Base-by-base conservation (phyloP, 1,140 invertebrate species). In the Zophobas atratus region DNA sequence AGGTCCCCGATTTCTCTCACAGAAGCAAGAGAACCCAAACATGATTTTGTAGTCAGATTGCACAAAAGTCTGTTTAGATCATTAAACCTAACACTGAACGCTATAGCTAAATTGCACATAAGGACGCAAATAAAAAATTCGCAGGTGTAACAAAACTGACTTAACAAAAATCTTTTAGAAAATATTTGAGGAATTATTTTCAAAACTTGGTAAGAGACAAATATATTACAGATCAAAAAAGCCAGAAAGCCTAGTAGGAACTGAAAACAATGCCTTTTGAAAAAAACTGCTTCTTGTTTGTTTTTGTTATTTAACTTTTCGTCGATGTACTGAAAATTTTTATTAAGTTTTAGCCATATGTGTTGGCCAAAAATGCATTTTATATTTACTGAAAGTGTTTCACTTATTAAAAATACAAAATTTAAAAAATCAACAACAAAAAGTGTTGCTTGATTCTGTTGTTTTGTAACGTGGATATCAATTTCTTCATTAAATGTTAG, bases 261-360 rank as follows among this genome's bases (percentile, higher is more conserved):
- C 39, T 67, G 60, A 43, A 67, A 32, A 1, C 32, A 43, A 67
- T 3, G 20, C 41, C 43, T 67, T 43, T 5, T 20, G 4, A 43
- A 43, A n/a, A 67, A 67, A 43, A 1, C 43, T 0, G 6, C 6
- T 36, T 53, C 71, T 39, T 49, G 36, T 38, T 38, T 73, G 32
- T 73, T 53, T 33, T 6, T 33, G 6, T 73, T 73, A 35, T 56
- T 56, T 6, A 73, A 39, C 33, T 41, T 34, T 39, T 55, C 33
- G 38, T 73, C 71, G 38, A 73, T 49, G 2, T 53, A 38, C 38
- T 73, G 71, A 53, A 73, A 56, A 73, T 56, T 73, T 6, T 73
- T 55, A 1, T 56, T 56, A 3, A 73, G 38, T 32, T 73, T 55
- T 43, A 55, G 6, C 71, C 71, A 73, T 20, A n/a, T 55, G 4